A percentile compares a stretch with the other conserved stretches of the same genome.
Evolutionary conservation across 2,797 vertebrate species (phyloP).

Genomic region (Coendou prehensilis): DNA sequence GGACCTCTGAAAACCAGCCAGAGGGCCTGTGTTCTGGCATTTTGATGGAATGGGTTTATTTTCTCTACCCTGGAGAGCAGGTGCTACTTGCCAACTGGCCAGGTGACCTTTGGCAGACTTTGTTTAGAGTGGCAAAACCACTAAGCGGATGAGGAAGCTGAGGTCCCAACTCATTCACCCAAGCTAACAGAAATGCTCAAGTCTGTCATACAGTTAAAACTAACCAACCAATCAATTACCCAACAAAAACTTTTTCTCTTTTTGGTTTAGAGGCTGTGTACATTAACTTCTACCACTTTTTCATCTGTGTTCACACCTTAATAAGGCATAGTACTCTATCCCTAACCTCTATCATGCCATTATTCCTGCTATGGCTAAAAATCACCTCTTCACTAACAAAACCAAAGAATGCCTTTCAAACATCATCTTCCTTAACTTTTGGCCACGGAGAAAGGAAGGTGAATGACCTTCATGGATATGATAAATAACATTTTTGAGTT

Average conservation of each 20-base stretch:
- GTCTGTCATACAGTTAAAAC: conserved; percentile 25
- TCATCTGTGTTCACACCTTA: background rate
- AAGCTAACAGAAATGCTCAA: background rate
- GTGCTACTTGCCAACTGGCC: background rate
- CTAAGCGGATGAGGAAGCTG: background rate
- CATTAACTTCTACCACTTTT: background rate
- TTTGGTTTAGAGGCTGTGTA: background rate
- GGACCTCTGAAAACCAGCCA: conserved; percentile 51
- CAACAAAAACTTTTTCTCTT: background rate
- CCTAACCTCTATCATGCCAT: background rate
- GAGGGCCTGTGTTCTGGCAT: conserved; percentile 46
- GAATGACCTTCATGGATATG: conserved; percentile 43
- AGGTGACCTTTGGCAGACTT: background rate
- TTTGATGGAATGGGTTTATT: conserved; percentile 80
- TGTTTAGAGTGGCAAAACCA: background rate
- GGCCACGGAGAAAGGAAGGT: conserved; percentile 11
- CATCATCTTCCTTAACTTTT: conserved; percentile 40
- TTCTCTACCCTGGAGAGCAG: conserved; percentile 53
- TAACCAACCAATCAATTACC: background rate
- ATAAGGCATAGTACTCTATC: background rate
- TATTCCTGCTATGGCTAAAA: background rate
- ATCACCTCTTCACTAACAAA: background rate
- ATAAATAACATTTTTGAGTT: background rate
- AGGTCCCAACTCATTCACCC: too few species aligned
- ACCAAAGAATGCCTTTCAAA: background rate